Percentiles rank a stretch among this genome's conserved stretches.
Conservation (phyloP, 1,140 invertebrate genomes). For the Drosophila arizonae region DNA sequence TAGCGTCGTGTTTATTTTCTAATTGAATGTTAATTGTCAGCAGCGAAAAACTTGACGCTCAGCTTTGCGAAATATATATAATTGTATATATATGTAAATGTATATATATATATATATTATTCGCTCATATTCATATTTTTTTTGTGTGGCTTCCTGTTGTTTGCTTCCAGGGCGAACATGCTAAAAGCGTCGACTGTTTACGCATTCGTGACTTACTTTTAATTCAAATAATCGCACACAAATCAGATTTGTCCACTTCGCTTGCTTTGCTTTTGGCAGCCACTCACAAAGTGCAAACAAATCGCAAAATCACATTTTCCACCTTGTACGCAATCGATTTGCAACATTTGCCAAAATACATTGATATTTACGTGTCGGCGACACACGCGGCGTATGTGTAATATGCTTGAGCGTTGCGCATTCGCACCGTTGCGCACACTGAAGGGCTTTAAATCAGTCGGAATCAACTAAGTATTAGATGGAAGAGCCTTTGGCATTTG, state of each 20-base stretch:
- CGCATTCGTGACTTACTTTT: constrained; percentile 76
- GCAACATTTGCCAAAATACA: constrained; percentile 1
- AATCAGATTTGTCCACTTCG: constrained; percentile 64
- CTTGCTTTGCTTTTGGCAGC: constrained; percentile 43
- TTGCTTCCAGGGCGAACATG: constrained; percentile 41
- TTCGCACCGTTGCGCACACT: constrained; percentile 58
- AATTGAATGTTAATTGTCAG: constrained; percentile 73
- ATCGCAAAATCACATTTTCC: constrained; percentile 11
- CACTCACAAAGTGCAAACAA: constrained; percentile 17
- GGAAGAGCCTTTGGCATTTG: constrained; percentile 8
- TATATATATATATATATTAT: too few species aligned
- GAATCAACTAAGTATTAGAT: constrained; percentile 25
- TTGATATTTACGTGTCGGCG: background rate
- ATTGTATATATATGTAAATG: too few species aligned
- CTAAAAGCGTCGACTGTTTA: constrained; percentile 65
- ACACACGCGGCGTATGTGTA: background rate
- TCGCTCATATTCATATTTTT: background rate
- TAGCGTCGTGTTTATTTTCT: constrained; percentile 71
- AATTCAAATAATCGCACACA: constrained; percentile 71
- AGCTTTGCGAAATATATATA: background rate
- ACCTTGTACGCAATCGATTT: constrained; percentile 21
- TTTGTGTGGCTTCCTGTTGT: constrained; percentile 6
- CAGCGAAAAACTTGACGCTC: constrained; percentile 10
- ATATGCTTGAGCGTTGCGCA: constrained; percentile 26
- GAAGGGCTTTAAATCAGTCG: constrained; percentile 6